phyloP scores from a whole-genome alignment of 2,113 vertebrate species.

The Leucosticte australis region DNA sequence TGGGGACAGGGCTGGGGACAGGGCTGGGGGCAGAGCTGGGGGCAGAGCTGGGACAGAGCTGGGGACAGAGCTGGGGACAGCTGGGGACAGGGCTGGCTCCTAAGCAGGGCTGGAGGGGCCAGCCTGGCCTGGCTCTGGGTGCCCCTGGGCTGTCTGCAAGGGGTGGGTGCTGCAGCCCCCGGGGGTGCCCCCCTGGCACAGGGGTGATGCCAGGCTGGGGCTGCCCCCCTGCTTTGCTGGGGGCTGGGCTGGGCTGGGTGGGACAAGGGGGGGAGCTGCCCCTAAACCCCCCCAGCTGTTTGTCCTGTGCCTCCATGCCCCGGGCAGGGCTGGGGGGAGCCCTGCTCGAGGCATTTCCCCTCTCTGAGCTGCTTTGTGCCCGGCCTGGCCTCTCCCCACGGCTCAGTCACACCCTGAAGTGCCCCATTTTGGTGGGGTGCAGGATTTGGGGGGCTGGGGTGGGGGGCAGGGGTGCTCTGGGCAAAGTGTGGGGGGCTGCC shows the following conservation, averaged over 20 bases:
- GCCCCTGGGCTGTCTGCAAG: background rate
- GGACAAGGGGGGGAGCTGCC: background rate
- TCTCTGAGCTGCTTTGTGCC: background rate
- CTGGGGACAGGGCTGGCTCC: background rate
- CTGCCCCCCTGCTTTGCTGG: background rate
- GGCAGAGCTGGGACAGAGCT: too few relatives aligned
- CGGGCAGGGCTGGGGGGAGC: background rate
- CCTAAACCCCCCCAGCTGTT: rapidly evolving
- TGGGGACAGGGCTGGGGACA: too few relatives aligned
- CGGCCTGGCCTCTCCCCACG: background rate
- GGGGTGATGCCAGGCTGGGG: rapidly evolving
- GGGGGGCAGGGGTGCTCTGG: background rate
- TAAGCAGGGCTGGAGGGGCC: background rate
- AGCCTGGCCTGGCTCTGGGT: background rate
- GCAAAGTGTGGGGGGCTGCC: rapidly evolving
- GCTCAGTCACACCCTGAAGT: background rate
- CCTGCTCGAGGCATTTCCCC: rapidly evolving
- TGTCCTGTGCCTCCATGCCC: rapidly evolving
- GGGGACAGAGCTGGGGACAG: too few relatives aligned
- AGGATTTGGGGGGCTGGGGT: background rate
- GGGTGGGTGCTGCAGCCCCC: background rate
- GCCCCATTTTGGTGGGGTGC: rapidly evolving
- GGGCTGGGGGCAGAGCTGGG: too few relatives aligned
- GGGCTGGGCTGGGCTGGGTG: background rate
- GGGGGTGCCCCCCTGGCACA: background rate